Base-by-base conservation (phyloP, 1,140 invertebrate species). In the Panulirus ornatus region DNA sequence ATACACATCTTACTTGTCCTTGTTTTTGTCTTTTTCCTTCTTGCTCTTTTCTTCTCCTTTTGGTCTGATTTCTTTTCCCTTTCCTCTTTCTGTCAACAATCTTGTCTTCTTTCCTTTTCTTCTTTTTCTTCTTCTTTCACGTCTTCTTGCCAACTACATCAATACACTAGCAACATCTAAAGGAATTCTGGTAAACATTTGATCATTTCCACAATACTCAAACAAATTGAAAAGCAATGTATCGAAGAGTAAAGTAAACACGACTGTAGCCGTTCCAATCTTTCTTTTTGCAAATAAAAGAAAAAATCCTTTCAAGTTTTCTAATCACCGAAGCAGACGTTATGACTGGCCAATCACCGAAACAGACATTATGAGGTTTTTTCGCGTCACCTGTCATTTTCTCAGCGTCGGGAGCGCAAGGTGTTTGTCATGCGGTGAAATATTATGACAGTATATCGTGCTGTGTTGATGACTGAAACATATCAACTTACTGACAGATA, bases 381-480 rank as follows among this genome's bases (percentile, higher is more conserved):
- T 44, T 44, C 78, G 5, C 27, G 78, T 47, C 78, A 81, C 16
- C 54, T 81, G 78, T 81, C 78, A 81, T 81, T 81, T 81, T 34
- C 78, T 81, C 34, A 34, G 51, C 51, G 27, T 22, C 27, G 44
- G 54, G 58, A 81, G 78, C 78, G 27, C 27, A 8, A 34, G 78
- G 47, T 81, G 30, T 81, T 81, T 81, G 47, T 3, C n/a, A 38
- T 11, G 36, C 9, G 11, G 30, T 47, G 58, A 81, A 81, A 81
- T 81, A 81, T 81, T 81, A 81, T 81, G 30, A 81, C 58, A 47
- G 47, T 81, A 58, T 81, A 58, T 81, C 51, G 78, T 54, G 54
- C 19, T 58, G 54, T 58, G 3, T 22, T 66, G 8, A 27, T 66
- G 58, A 30, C 30, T 66, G 71, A 47, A 78, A 38, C 30, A 30